phyloP scores from a whole-genome alignment of 2,113 vertebrate species.

The Cottus gobio region DNA sequence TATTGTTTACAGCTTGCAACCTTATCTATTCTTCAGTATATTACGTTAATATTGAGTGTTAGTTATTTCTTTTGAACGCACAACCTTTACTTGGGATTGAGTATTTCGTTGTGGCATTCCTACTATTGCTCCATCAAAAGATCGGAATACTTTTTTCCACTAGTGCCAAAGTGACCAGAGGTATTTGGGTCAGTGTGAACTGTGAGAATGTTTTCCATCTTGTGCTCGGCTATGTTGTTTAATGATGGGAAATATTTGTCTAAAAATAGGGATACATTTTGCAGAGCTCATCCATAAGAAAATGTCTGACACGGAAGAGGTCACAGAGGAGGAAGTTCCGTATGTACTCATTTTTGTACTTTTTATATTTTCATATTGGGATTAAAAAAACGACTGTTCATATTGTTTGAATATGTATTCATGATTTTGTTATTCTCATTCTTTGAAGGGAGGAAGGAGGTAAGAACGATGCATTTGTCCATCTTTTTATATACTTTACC shows the following conservation, averaged over 20 bases:
- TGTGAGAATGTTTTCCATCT: constrained; percentile 16
- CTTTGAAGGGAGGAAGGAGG: constrained; percentile 75
- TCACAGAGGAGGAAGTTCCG: constrained; percentile 71
- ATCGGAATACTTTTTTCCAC: neutral
- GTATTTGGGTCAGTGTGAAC: constrained; percentile 16
- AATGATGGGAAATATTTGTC: constrained; percentile 57
- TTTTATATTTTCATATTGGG: neutral
- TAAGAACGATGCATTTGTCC: constrained; percentile 41
- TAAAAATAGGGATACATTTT: constrained; percentile 67
- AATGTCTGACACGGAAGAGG: constrained; percentile 83
- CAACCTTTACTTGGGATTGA: neutral
- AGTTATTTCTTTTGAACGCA: neutral
- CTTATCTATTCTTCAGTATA: neutral
- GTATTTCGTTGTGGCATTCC: neutral
- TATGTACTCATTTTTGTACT: constrained; percentile 61
- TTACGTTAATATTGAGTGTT: neutral
- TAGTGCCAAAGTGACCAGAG: neutral
- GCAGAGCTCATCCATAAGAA: constrained; percentile 55
- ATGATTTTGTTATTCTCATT: neutral
- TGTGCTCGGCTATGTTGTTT: constrained; percentile 29
- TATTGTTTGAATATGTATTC: neutral
- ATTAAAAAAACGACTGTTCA: neutral
- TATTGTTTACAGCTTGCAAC: neutral
- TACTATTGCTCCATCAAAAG: neutral
- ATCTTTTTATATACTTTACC: neutral